Percentiles rank a stretch among this genome's conserved stretches.
These are phyloP conservation scores for Mirza zaza DNA, from an alignment of 2,113 vertebrate genomes.

Conservation along the genomic window DNA sequence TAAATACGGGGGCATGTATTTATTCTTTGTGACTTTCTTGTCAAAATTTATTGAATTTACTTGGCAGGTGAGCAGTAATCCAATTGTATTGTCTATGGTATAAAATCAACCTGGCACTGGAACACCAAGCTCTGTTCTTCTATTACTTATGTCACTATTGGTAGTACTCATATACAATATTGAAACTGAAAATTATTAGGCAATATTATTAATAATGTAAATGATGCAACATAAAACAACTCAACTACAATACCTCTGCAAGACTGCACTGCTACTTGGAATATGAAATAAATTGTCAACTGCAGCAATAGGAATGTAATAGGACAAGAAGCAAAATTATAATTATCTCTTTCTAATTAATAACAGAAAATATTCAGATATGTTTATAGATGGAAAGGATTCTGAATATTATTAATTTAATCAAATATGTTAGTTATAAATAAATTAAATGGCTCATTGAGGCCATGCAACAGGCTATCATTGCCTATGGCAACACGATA, in stretches of 20 bases:
- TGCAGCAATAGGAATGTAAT: background rate
- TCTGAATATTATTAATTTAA: background rate
- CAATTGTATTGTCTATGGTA: slow-evolving; percentile 9
- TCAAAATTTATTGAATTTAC: slow-evolving; percentile 46
- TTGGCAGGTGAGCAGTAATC: slow-evolving; percentile 47
- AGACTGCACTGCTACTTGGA: background rate
- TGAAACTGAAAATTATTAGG: background rate
- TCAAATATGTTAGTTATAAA: background rate
- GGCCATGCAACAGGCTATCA: accelerated
- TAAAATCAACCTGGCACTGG: background rate
- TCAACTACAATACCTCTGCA: background rate
- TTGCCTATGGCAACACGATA: background rate
- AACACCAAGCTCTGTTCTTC: background rate
- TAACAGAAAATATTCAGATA: background rate
- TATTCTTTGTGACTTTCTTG: slow-evolving; percentile 51
- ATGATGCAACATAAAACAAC: background rate
- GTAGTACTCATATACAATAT: background rate
- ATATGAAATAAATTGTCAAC: background rate
- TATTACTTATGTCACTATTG: background rate
- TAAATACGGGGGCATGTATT: slow-evolving; percentile 33
- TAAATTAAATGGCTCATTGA: background rate
- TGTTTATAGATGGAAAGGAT: background rate
- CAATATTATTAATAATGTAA: background rate
- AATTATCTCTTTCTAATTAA: background rate
- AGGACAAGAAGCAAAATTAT: background rate